A percentile compares a stretch with the other conserved stretches of the same genome.
phyloP scores from a whole-genome alignment of 1,140 invertebrate species.

The Homarus americanus region DNA sequence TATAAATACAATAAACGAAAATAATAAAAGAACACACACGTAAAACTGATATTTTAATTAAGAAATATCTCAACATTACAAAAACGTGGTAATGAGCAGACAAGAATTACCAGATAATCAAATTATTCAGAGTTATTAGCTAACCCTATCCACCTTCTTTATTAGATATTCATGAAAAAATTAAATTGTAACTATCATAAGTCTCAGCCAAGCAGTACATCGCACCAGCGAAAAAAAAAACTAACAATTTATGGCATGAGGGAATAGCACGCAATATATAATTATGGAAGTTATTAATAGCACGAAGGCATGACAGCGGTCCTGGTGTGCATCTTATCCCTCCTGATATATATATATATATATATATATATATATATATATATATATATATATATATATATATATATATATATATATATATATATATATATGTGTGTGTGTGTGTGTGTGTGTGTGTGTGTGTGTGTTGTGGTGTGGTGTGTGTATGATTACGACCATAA shows the following conservation, averaged over 20 bases:
- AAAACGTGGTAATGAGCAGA: neutral
- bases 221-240: constrained; percentile 7
- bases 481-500: neutral
- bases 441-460: neutral
- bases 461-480: neutral
- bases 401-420: constrained; percentile 7
- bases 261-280: constrained; percentile 22
- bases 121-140: neutral
- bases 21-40: too few species aligned
- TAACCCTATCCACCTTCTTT: neutral
- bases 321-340: neutral
- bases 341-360: neutral
- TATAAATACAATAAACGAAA: too few species aligned
- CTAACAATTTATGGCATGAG: constrained; percentile 19
- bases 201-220: neutral
- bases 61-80: too few species aligned
- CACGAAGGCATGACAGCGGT: neutral
- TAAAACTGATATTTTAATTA: too few species aligned
- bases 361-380: neutral
- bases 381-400: neutral
- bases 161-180: neutral
- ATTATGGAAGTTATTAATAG: constrained; percentile 30
- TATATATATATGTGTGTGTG: constrained; percentile 18
- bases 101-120: neutral
- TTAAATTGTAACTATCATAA: constrained; percentile 21